Base-by-base conservation (phyloP, 2,888 invertebrate genomes). In the Lampropteryx suffumata region DNA sequence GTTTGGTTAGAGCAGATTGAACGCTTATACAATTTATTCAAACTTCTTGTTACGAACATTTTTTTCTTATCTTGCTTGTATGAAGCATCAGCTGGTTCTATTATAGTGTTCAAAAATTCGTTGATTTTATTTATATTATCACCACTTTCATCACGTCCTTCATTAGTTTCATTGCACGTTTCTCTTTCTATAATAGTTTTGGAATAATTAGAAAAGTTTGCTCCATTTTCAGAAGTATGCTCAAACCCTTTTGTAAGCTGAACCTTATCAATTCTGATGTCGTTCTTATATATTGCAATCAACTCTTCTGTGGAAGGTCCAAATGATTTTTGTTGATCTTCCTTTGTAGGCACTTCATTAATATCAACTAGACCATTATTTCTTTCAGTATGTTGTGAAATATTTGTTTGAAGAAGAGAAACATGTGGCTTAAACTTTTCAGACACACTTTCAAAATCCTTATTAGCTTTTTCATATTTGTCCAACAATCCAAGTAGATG, bases 381-480 rank as follows among this genome's bases (percentile, higher is more conserved):
- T 26, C 26, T 17, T 26, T 4, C 8, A 33, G 9, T 27, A 33
- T 13, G 0, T 12, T 43, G 34, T 6, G 24, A 11, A 4, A 10
- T 30, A 17, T 28, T 26, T 6, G n/a, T 33, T 6, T 34, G 13
- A 10, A 9, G 13, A 12, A 40, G 10, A 12, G 44, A 40, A 4
- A 48, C 46, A 24, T 65, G 64, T 45, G 2, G 35, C 51, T 67
- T 68, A 5, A 73, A 48, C 50, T 62, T 71, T 46, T 70, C 49
- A n/a, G 70, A 65, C 10, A 71, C 52, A 56, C 71, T 76, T 50
- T 72, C 59, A 52, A 79, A 78, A 47, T 79, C 73, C 36, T 52
- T 64, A 52, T 82, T 82, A 10, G 76, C 81, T 49, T 64, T 75
- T 65, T 84, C 76, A 61, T 76, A 82, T 46, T 64, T 69, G 34